Evolutionary conservation across 2,797 vertebrate genomes (phyloP), one percentile per base, ranked within the genome.

Genomic region (Denticeps clupeoides): DNA sequence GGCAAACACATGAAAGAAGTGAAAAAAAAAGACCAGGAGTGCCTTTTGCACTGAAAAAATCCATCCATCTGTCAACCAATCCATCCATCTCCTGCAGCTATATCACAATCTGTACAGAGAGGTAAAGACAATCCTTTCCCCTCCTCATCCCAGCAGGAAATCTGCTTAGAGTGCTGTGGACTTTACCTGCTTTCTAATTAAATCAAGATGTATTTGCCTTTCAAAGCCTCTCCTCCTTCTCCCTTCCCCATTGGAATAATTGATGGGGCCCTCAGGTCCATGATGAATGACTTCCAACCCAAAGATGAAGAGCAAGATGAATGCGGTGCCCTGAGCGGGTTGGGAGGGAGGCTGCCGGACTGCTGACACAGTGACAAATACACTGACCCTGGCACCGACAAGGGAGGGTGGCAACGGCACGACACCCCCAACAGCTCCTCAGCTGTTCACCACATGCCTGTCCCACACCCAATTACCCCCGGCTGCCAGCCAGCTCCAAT

Each of bases 171-270:
- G 60, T 68, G 62, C 45, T 65, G 71, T 67, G 69, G 64, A 70
- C 41, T 45, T 63, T 74, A 76, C 71, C 77, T 73, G 65, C 72
- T 75, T 78, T 79, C 78, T 79, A 84, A 83, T 85, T 83, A 85
- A 83, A 84, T 84, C 74, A 82, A 84, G 80, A 84, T 80, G 71
- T 78, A 82, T 85, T 82, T 82, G 77, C 78, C 81, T 84, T 85
- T 81, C 77, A 82, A 79, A 78, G 65, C 60, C 54, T 71, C 65
- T 62, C 68, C 66, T 70, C 74, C 62, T 70, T 64, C 62, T 68
- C 54, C 52, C 63, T 69, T 67, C 70, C 77, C 77, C 75, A 53
- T 63, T 42, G 69, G 79, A 82, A 80, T 83, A 83, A 85, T 80
- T 85, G 82, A 85, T 82, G 77, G 74, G 71, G 75, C 72, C 73